Evolutionary conservation across 2,888 invertebrate species (phyloP).

Genomic region (Drepanosiphum platanoidis): DNA sequence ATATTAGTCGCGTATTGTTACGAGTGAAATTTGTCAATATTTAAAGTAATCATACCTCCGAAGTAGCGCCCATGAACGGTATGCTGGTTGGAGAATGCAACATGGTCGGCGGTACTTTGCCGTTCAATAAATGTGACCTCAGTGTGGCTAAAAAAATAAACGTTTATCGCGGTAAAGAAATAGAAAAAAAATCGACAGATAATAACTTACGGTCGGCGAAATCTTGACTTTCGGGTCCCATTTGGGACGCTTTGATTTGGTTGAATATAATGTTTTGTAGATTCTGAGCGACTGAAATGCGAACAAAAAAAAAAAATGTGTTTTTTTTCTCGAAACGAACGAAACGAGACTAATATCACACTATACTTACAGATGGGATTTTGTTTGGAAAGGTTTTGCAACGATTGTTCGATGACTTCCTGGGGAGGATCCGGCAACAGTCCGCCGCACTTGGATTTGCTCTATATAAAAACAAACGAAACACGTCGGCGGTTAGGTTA

Average conservation of each 20-base stretch:
- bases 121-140: constrained; percentile 40
- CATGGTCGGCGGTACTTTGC: constrained; percentile 33
- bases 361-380: constrained; percentile 68
- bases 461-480: too few relatives aligned
- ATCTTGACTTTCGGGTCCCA: constrained; percentile 58
- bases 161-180: not conserved
- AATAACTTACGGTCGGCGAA: constrained; percentile 33
- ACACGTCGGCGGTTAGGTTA: too few relatives aligned
- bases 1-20: too few relatives aligned
- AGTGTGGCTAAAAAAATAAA: constrained; percentile 33
- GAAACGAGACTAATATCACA: too few relatives aligned
- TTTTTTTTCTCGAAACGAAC: too few relatives aligned
- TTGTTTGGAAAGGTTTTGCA: constrained; percentile 69
- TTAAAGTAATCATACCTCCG: constrained; percentile 24
- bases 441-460: constrained; percentile 65
- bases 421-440: constrained; percentile 68
- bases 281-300: constrained; percentile 67
- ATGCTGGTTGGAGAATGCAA: constrained; percentile 52
- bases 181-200: not conserved
- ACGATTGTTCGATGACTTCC: constrained; percentile 68
- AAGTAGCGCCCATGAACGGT: constrained; percentile 34
- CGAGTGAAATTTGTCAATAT: not conserved
- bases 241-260: constrained; percentile 67
- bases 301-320: not conserved
- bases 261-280: constrained; percentile 68